A percentile compares a stretch with the other conserved stretches of the same genome.
Evolutionary conservation across 2,888 invertebrate genomes (phyloP).

Genomic region (Dinocampus coccinellae): DNA sequence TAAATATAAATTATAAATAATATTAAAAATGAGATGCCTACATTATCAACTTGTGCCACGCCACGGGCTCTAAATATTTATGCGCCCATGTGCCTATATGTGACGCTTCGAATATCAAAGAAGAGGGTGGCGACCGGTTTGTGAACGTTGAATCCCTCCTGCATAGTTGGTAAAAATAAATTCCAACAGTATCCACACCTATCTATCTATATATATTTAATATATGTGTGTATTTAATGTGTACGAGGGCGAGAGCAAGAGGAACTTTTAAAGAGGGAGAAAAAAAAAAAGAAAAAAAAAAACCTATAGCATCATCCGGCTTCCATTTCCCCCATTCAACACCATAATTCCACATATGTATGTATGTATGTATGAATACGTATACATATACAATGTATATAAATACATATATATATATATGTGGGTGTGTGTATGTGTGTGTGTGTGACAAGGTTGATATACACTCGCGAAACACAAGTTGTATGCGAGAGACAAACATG

Average conservation of each 20-base stretch:
- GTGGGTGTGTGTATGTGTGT: slow-evolving; percentile 27
- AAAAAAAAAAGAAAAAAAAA: slow-evolving; percentile 20
- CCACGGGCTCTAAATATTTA: slow-evolving; percentile 63
- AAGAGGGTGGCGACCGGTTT: slow-evolving; percentile 40
- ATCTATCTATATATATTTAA: slow-evolving; percentile 2
- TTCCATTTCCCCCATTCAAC: slow-evolving; percentile 27
- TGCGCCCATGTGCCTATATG: slow-evolving; percentile 59
- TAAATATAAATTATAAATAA: slow-evolving; percentile 6
- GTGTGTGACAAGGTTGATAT: slow-evolving; percentile 55
- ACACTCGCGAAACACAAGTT: slow-evolving; percentile 64
- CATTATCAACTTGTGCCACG: slow-evolving; percentile 54
- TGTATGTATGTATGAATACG: slow-evolving; percentile 38
- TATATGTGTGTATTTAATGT: slow-evolving; percentile 9
- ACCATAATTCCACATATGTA: slow-evolving; percentile 30
- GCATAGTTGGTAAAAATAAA: slow-evolving; percentile 66
- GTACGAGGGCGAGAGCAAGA: not conserved
- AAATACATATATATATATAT: no score
- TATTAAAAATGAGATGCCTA: slow-evolving; percentile 48
- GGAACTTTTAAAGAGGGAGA: slow-evolving; percentile 17
- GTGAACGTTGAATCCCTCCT: slow-evolving; percentile 49
- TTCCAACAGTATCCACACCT: slow-evolving; percentile 50
- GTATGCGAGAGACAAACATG: slow-evolving; percentile 64
- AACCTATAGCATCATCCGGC: slow-evolving; percentile 37
- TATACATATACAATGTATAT: no score
- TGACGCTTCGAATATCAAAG: slow-evolving; percentile 64